Base-by-base conservation (phyloP, 2,888 invertebrate genomes). In the Cotesia congregata region DNA sequence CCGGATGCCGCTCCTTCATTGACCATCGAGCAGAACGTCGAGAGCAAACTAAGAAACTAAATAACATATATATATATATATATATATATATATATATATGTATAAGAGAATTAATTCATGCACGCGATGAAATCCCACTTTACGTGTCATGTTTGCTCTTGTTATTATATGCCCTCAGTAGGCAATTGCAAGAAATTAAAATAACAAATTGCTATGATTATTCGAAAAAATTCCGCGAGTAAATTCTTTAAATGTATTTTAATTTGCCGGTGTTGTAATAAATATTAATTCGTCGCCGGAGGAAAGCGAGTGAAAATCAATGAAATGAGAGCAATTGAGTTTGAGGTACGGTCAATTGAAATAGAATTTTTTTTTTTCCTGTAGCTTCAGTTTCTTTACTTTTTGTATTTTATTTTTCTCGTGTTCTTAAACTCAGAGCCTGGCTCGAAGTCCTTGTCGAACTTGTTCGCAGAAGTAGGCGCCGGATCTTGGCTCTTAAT, bases 401-500 rank as follows among this genome's bases (percentile, higher is more conserved):
- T 20, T 6, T 15, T 12, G 38, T 38, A 39, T 61, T 38, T 71
- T 39, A 15, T 20, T 17, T 60, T 30, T 39, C 61, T 39, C 64
- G 20, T 41, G 50, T 50, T 41, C 67, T 59, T 71, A 15, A 61
- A 64, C 30, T 41, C 39, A 40, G 41, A 20, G 12, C 12, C 15
- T n/a, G 20, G 20, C 20, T 6, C 65, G 17, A 41, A 68, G 68
- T 73, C 70, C 39, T 70, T 40, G 20, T 59, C 71, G 67, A 74
- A 74, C 77, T 77, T 67, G 74, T 77, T 77, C 71, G 71, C 38
- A 61, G 69, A 70, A 73, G 76, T 76, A 76, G 78, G 79, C 79
- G 78, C 81, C 81, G 83, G 82, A 81, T 83, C 82, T 50, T 50
- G 84, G 83, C 84, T 83, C 85, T 85, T 83, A 86, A 86, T 86